A percentile compares a stretch with the other conserved stretches of the same genome.
phyloP scores from a whole-genome alignment of 2,113 vertebrate genomes.

The Tichodroma muraria region DNA sequence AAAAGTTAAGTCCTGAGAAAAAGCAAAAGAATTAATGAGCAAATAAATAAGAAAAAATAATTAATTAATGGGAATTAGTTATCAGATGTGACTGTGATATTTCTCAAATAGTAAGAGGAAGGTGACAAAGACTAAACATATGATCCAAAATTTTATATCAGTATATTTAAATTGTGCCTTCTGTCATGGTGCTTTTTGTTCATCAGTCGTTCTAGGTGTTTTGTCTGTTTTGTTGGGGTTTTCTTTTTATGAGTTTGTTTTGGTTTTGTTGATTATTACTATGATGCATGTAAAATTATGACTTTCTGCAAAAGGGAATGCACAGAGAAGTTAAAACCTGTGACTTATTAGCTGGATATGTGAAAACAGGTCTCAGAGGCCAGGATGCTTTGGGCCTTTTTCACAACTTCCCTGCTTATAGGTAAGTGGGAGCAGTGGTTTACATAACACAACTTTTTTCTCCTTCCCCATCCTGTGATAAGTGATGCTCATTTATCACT shows the following conservation, averaged over 20 bases:
- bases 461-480: neutral
- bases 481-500: neutral
- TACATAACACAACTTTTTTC: neutral
- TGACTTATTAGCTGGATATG: neutral
- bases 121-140: neutral
- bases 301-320: neutral
- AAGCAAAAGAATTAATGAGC: too few relatives aligned
- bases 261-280: neutral
- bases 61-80: neutral
- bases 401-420: neutral
- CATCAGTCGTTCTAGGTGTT: neutral
- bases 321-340: neutral
- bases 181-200: neutral
- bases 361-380: neutral
- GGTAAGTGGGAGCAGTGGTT: neutral
- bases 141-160: neutral
- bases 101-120: neutral
- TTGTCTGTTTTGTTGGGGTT: neutral
- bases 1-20: too few relatives aligned
- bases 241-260: neutral
- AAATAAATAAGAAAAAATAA: neutral
- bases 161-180: neutral
- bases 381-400: neutral
- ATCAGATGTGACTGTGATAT: accelerated
- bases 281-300: neutral